phyloP scores from a whole-genome alignment of 2,888 invertebrate species.

The Dimorphilus gyrociliatus region DNA sequence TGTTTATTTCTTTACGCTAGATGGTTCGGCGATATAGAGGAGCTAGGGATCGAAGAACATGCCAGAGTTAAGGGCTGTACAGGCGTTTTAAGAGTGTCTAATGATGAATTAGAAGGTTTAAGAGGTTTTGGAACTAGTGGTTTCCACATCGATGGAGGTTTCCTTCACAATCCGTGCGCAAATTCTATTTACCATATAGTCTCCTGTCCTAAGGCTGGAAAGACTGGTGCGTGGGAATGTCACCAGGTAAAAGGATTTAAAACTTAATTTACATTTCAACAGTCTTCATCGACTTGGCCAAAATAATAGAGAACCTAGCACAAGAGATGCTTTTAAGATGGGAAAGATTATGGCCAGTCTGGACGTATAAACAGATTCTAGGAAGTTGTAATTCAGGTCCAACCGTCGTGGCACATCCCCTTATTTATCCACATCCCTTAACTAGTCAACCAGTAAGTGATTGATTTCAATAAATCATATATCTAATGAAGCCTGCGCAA shows the following conservation, averaged over 20 bases:
- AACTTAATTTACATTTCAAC: no score
- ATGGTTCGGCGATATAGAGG: no score
- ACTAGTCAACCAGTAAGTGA: conserved; percentile 17
- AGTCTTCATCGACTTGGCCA: conserved; percentile 24
- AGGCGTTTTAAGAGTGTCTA: conserved; percentile 30
- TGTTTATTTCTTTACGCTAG: no score
- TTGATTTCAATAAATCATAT: not conserved
- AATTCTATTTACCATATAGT: conserved; percentile 26
- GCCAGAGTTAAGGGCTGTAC: no score
- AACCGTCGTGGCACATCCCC: conserved; percentile 16
- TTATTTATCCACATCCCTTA: conserved; percentile 25
- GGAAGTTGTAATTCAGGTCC: conserved; percentile 15
- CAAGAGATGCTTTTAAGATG: conserved; percentile 16
- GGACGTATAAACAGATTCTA: conserved; percentile 6
- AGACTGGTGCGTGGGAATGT: conserved; percentile 17
- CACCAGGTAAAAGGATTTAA: no score
- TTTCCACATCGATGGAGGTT: conserved; percentile 32
- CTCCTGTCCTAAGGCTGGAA: conserved; percentile 20
- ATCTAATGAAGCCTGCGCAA: no score
- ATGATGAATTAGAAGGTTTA: conserved; percentile 23
- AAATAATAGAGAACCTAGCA: conserved; percentile 19
- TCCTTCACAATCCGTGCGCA: conserved; percentile 23
- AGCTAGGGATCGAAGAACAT: no score
- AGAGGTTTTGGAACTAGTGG: conserved; percentile 26
- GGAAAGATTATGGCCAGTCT: conserved; percentile 25